Conservation (phyloP, 2,888 invertebrate genomes). For the Ametastegia equiseti region DNA sequence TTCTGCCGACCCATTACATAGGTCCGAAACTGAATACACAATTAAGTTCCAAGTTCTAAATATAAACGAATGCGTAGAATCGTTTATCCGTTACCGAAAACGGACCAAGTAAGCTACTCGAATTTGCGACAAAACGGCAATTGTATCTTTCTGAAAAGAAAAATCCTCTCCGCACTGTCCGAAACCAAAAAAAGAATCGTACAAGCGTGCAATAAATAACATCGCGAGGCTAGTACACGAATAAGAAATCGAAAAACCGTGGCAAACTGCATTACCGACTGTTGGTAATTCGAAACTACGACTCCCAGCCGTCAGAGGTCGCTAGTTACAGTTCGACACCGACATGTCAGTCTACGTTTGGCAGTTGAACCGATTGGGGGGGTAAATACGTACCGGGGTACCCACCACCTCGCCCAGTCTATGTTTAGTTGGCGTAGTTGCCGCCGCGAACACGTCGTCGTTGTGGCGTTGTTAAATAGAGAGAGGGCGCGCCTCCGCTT, state of each 20-base stretch:
- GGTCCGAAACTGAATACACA: no score
- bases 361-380: slow-evolving; percentile 23
- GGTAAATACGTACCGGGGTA: no score
- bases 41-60: no score
- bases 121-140: no score
- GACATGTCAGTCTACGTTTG: not conserved
- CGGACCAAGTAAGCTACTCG: no score
- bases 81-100: no score
- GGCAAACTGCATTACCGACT: slow-evolving; percentile 40
- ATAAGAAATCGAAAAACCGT: not conserved
- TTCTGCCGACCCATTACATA: no score
- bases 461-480: no score
- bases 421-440: slow-evolving; percentile 54
- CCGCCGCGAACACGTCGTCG: no score
- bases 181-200: not conserved
- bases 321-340: slow-evolving; percentile 13
- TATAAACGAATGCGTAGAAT: no score
- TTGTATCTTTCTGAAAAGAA: not conserved
- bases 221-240: not conserved
- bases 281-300: not conserved
- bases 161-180: no score
- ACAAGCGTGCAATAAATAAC: not conserved
- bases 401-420: slow-evolving; percentile 54
- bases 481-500: slow-evolving; percentile 48
- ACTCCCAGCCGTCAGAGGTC: not conserved